These are phyloP conservation scores for Gambelia wislizenii DNA, from an alignment of 2,797 vertebrate genomes.

Conservation along the genomic window DNA sequence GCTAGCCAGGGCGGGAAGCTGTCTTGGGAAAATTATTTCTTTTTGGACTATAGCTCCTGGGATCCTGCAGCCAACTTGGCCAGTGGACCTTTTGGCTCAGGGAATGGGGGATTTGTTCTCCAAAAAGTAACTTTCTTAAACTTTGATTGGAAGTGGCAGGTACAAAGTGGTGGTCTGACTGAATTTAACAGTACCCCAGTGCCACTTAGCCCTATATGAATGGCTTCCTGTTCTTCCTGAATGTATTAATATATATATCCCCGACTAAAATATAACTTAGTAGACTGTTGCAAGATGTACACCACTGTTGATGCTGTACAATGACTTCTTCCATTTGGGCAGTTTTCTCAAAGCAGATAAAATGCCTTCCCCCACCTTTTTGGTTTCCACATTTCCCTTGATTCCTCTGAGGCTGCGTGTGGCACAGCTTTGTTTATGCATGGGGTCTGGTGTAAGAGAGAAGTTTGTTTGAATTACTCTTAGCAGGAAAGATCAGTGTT, in stretches of 20 bases:
- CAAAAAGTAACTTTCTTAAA: too few relatives aligned
- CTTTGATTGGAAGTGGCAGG: too few relatives aligned
- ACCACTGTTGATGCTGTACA: fast-evolving
- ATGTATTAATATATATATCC: not conserved
- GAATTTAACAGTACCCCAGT: not conserved
- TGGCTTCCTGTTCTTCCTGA: not conserved
- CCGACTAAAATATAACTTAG: not conserved
- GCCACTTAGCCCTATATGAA: not conserved
- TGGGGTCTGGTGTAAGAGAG: constrained; percentile 54
- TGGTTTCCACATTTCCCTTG: constrained; percentile 32
- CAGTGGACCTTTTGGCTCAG: too few relatives aligned
- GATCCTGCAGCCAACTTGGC: too few relatives aligned
- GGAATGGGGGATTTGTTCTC: too few relatives aligned
- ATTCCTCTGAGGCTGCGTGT: constrained; percentile 20
- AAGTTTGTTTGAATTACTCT: constrained; percentile 71
- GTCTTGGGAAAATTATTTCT: too few relatives aligned
- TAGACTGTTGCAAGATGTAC: not conserved
- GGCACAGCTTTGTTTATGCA: constrained; percentile 25
- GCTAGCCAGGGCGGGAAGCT: not conserved
- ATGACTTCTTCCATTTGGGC: not conserved
- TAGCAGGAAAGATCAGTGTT: constrained; percentile 56
- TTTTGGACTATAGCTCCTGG: too few relatives aligned
- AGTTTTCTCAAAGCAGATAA: not conserved
- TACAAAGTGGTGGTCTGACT: not conserved
- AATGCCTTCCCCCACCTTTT: not conserved